phyloP scores from a whole-genome alignment of 2,888 invertebrate species.

The Tetheella fluctuosa region DNA sequence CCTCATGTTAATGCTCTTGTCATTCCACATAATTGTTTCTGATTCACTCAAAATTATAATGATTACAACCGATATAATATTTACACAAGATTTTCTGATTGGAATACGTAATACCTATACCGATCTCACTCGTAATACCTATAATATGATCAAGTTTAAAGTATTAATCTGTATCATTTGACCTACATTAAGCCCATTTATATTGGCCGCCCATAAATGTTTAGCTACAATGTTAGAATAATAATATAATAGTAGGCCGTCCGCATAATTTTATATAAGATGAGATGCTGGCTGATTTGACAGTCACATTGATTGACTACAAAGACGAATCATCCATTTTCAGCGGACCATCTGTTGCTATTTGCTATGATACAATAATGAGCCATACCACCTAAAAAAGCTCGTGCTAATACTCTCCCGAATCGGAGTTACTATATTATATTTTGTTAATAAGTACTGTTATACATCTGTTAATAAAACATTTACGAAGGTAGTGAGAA shows the following conservation, averaged over 20 bases:
- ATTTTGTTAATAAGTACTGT: neutral
- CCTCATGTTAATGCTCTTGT: neutral
- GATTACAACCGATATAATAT: neutral
- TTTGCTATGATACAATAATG: constrained; percentile 9
- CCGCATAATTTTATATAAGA: neutral
- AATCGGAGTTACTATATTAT: neutral
- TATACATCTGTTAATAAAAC: neutral
- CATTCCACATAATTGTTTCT: too few relatives aligned
- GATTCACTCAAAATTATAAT: neutral
- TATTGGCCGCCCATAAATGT: constrained; percentile 2
- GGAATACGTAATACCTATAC: neutral
- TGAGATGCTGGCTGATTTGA: constrained; percentile 17
- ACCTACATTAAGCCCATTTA: constrained; percentile 17
- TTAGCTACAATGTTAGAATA: neutral
- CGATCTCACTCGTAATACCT: too few relatives aligned
- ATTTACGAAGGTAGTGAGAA: neutral
- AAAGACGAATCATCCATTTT: constrained; percentile 22
- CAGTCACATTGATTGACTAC: constrained; percentile 16
- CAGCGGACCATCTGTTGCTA: constrained; percentile 34
- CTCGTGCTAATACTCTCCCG: neutral
- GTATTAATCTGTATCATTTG: neutral
- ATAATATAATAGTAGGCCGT: neutral
- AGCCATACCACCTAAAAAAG: constrained; percentile 16
- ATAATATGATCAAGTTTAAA: neutral
- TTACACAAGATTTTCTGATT: neutral